Base-by-base conservation (phyloP, 1,140 invertebrate genomes). In the Nasonia longicornis region DNA sequence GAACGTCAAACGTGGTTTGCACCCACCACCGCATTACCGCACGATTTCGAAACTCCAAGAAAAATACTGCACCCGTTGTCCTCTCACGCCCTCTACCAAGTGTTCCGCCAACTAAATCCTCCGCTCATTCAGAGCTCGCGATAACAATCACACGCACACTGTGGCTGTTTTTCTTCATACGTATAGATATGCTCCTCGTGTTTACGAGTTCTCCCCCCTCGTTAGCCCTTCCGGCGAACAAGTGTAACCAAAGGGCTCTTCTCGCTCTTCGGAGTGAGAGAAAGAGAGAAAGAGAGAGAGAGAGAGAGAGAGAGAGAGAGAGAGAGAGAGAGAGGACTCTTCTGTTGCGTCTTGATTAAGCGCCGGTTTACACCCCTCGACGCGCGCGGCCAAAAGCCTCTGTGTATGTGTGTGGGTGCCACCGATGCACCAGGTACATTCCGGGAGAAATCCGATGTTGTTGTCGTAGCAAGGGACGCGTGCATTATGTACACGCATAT, bases 321-420 rank as follows among this genome's bases (percentile, higher is more conserved):
- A 58, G 52, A 58, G 52, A 58, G 52, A 58, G 70, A 38, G 70
- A 79, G 83, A 85, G 83, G 75, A 85, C 83, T 84, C 85, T 84
- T 82, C 80, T 79, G 81, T 86, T 85, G 79, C 81, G 83, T 88
- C 87, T 88, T 88, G 87, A 88, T 88, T 87, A 87, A 87, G 85
- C 85, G 83, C 79, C 83, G 84, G 84, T 86, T 87, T 85, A 85
- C 86, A 86, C 85, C 86, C 86, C 77, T 26, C 64, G 42, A 42
- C 52, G 2, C 52, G 20, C 14, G 52, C 52, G 14, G 52, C 20
- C 52, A 58, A 58, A 58, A 58, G 52, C 14, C 26, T 67, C 70
- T n/a, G 2, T n/a, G 16, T 42, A 42, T 42, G 10, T 42, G 0
- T 42, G 16, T 14, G 6, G 0, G 16, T 58, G 3, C 0, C 16